phyloP scores from a whole-genome alignment of 2,113 vertebrate species.

The Neotragus pygmaeus region DNA sequence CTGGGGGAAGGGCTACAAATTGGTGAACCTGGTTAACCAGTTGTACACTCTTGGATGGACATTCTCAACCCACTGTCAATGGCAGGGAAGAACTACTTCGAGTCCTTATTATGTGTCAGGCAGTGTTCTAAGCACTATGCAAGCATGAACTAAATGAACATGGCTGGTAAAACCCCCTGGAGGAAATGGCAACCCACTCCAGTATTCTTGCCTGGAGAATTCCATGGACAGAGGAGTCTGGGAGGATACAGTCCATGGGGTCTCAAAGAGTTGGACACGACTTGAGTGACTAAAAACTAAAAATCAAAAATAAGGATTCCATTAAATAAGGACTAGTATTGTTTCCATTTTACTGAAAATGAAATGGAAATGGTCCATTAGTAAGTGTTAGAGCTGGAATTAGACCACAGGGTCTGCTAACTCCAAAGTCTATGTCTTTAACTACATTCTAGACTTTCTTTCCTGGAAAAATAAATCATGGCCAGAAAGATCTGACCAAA shows the following conservation, averaged over 20 bases:
- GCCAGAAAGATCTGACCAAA: conserved; percentile 4
- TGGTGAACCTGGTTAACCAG: neutral
- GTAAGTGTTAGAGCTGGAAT: neutral
- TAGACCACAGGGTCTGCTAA: neutral
- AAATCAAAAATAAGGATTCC: neutral
- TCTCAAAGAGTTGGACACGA: neutral
- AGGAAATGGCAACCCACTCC: neutral
- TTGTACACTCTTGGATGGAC: neutral
- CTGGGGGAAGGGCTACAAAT: neutral
- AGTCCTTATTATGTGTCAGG: neutral
- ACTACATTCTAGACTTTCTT: conserved; percentile 9
- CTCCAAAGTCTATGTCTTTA: neutral
- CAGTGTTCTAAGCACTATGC: neutral
- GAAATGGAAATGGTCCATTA: neutral
- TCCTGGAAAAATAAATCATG: neutral
- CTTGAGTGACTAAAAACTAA: neutral
- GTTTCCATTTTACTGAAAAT: neutral
- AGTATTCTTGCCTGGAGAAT: neutral
- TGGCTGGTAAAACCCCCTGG: neutral
- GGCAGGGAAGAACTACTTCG: neutral
- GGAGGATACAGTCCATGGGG: neutral
- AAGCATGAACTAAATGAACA: neutral
- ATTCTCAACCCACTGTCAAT: neutral
- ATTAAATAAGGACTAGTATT: neutral
- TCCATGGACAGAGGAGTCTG: neutral